Conservation (phyloP, 2,888 invertebrate genomes). For the Amblyteles armatorius region DNA sequence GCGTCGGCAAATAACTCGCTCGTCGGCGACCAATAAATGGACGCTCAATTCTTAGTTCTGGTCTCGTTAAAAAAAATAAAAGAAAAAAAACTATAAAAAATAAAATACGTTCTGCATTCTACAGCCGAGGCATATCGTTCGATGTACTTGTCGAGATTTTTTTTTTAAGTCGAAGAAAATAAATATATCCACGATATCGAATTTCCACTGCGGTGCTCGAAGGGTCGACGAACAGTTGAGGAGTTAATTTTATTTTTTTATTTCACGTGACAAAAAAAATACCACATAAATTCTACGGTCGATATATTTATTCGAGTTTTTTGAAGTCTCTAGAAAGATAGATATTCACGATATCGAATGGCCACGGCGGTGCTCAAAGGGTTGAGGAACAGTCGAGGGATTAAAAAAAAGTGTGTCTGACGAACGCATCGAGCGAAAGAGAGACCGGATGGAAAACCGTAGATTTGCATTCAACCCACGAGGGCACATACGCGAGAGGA, state of each 20-base stretch:
- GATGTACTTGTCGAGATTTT: neutral
- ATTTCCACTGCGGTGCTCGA: too few relatives aligned
- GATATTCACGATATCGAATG: neutral
- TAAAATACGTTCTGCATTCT: slow-evolving; percentile 39
- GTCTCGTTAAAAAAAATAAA: slow-evolving; percentile 31
- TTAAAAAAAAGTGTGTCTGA: slow-evolving; percentile 29
- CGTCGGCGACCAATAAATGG: slow-evolving; percentile 72
- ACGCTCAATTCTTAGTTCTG: slow-evolving; percentile 73
- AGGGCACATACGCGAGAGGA: slow-evolving; percentile 51
- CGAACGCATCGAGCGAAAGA: slow-evolving; percentile 17
- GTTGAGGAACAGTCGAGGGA: slow-evolving; percentile 10
- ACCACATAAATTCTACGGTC: neutral
- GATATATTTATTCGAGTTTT: too few relatives aligned
- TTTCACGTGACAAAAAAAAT: neutral
- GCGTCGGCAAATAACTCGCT: slow-evolving; percentile 82
- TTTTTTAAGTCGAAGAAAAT: neutral
- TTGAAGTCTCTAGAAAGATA: neutral
- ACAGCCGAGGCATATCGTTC: neutral
- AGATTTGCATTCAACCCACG: slow-evolving; percentile 55
- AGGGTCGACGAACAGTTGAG: too few relatives aligned
- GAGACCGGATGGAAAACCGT: neutral
- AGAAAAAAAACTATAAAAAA: neutral
- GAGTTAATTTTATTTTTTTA: neutral
- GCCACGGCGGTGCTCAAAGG: slow-evolving; percentile 20
- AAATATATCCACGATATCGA: neutral